Base-by-base conservation (phyloP, 2,113 vertebrate genomes). In the Daubentonia madagascariensis region DNA sequence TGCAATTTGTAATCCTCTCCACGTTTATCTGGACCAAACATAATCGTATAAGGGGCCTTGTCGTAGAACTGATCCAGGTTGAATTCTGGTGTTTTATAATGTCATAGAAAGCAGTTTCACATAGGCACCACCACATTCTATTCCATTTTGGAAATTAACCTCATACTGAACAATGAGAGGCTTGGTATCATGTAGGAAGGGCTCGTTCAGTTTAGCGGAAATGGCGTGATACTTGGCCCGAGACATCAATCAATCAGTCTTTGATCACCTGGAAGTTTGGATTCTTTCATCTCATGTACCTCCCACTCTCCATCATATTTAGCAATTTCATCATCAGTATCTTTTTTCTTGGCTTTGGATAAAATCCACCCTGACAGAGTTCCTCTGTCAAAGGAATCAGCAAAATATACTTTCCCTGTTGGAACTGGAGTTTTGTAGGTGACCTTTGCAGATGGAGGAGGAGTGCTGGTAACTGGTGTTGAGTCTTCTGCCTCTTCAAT, bases 1-100 rank as follows among this genome's bases (percentile, higher is more conserved):
- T 99, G 99, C 91, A 99, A 98, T 94, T 99, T 99, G 97, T 99
- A 99, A 96, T 99, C 99, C 88, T 99, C 99, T 61, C 99, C 99
- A 97, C 99, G 99, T 96, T 99, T 99, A 98, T 99, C 99, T 2
- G 99, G 99, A 54, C 99, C 99, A 90, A 99, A 99, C 99, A 99
- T 99, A 98, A 99, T 99, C 4, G 99, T 99, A 97, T 99, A 99
- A 0, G 99, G 98, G 25, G 99, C 99, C 98, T 99, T 99, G 98
- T 99, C 99, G 86, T 99, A 99, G 98, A 99, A 99, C 43, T 99
- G 99, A 92, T 99, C 99, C 99, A 99, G 98, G 98, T 98, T 98
- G n/a, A 99, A 98, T 3, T 99, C 99, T 0, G 99, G 98, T 4
- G 99, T 99, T 98, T 99, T 99, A 14, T 8, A 22, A 57, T 63